Evolutionary conservation across 2,113 vertebrate species (phyloP).

Genomic region (Cacatua alba): DNA sequence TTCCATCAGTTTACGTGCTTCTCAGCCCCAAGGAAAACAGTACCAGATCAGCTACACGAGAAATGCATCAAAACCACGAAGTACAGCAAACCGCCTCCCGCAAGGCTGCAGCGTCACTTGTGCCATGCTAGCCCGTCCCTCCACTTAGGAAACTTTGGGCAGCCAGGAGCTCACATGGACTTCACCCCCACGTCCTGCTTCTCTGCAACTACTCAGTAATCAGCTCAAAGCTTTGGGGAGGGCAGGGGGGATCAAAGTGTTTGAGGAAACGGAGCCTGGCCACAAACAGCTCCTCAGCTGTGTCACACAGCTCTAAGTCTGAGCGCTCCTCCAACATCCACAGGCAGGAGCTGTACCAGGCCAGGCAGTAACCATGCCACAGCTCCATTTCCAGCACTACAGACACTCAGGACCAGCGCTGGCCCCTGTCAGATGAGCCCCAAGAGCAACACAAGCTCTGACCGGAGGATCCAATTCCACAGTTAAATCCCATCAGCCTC

Average conservation of each 20-base stretch:
- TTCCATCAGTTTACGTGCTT: not conserved
- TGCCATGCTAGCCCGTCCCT: not conserved
- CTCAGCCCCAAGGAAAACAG: not conserved
- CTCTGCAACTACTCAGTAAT: not conserved
- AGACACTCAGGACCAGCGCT: not conserved
- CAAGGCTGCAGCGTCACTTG: not conserved
- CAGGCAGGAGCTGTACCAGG: not conserved
- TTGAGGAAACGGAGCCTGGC: not conserved
- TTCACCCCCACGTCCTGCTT: not conserved
- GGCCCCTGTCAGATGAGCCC: not conserved
- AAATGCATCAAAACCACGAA: not conserved
- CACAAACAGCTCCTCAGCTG: not conserved
- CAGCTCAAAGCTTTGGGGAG: not conserved
- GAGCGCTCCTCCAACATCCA: not conserved
- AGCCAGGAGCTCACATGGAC: not conserved
- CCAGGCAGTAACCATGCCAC: not conserved
- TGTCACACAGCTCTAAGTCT: not conserved
- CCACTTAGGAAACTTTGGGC: not conserved
- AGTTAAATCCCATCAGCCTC: not conserved
- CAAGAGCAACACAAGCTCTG: not conserved
- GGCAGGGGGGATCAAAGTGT: not conserved
- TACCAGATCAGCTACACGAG: not conserved
- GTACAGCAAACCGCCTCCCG: fast-evolving
- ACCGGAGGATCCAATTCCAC: not conserved
- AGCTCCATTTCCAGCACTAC: not conserved